Evolutionary conservation across 2,888 invertebrate genomes (phyloP), one percentile per base, ranked within the genome.

Genomic region (Drosophila setosimentum): DNA sequence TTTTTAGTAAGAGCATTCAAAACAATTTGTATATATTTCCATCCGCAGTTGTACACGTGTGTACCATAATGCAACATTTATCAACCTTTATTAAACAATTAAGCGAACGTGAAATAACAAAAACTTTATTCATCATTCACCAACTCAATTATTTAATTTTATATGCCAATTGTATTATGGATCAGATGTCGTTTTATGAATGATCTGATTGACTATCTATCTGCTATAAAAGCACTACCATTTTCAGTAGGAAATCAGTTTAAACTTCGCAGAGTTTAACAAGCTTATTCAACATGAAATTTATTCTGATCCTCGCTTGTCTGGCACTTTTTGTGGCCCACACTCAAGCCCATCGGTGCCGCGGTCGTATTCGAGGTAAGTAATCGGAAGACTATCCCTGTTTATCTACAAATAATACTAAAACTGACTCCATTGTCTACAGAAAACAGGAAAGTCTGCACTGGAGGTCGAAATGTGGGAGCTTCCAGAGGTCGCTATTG

Each of bases 241-340:
- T 27, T 58, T 30, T 45, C 11, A 11, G 37, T 27, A 24, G 8
- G 13, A 27, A 68, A 42, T 59, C 65, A 81, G 63, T 78, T 77
- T 21, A 35, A 40, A 40, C 5, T 57, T 37, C 1, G 27, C 55
- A 29, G n/a, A 40, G 29, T 40, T 57, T 10, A 40, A 21, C 29
- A 29, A 57, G 29, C 2, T 21, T 7, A 3, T 10, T 51, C n/a
- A 62, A 62, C n/a, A 81, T 78, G 78, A 78, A 81, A 51, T 73
- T 81, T n/a, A 40, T 67, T 30, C 27, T 67, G 8, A 13, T 82
- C 37, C 58, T 73, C 33, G 54, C 64, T 24, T 61, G 64, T 24
- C 50, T 79, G 8, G 64, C 59, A 4, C 45, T 81, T 11, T 73
- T 55, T 13, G 63, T 79, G 45, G 66, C 64, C 35, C 21, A 32